Conservation (phyloP, 1,140 invertebrate species). For the Babylonia areolata region DNA sequence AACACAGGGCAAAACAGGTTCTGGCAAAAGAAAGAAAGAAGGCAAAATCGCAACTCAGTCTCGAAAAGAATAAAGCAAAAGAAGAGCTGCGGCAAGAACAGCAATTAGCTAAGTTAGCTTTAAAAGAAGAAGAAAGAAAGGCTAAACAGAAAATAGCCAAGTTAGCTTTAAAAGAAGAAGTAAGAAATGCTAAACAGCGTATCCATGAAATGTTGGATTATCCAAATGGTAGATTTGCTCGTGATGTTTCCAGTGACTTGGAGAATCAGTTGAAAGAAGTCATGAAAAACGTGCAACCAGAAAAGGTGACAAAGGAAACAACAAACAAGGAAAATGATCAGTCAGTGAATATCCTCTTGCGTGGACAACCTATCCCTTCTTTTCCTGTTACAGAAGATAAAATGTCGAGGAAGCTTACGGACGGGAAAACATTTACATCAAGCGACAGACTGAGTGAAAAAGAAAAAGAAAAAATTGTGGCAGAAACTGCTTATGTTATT, state of each 20-base stretch:
- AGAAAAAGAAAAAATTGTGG: conserved; percentile 3
- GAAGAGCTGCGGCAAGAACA: background rate
- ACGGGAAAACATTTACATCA: background rate
- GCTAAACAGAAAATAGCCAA: conserved; percentile 21
- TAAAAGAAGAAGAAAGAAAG: conserved; percentile 11
- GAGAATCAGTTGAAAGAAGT: conserved; percentile 1
- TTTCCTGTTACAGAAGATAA: background rate
- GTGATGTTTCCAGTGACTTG: background rate
- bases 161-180: background rate
- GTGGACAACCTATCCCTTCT: background rate
- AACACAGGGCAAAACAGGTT: background rate
- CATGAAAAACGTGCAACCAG: background rate
- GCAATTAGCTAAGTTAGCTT: background rate
- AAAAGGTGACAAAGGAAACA: background rate
- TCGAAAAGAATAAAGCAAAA: conserved; percentile 15
- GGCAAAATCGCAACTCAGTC: background rate
- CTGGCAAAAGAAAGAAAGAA: background rate
- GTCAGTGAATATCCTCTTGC: background rate
- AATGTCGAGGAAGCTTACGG: background rate
- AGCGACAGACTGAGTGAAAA: background rate
- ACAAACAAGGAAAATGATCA: background rate
- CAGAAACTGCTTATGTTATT: background rate
- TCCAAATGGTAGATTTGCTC: background rate
- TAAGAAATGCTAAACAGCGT: background rate
- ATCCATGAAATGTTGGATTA: conserved; percentile 16